Evolutionary conservation across 2,797 vertebrate genomes (phyloP).

Genomic region (Manis pentadactyla): DNA sequence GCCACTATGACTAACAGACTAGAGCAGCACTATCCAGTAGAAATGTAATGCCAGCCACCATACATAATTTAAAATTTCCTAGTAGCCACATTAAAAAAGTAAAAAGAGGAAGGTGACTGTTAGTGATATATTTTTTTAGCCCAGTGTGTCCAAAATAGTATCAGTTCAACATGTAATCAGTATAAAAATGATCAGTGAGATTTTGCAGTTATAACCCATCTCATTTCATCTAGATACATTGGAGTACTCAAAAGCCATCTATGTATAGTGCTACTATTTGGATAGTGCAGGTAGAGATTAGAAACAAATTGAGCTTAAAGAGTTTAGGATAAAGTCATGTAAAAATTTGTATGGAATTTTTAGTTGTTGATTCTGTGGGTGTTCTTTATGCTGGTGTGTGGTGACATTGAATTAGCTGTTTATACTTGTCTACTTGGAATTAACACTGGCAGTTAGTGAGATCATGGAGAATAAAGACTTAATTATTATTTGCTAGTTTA

Average conservation of each 20-base stretch:
- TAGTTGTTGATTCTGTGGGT: neutral
- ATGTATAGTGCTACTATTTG: neutral
- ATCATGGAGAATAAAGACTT: neutral
- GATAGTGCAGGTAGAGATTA: neutral
- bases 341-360: neutral
- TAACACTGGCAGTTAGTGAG: constrained; percentile 7
- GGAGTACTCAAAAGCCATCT: neutral
- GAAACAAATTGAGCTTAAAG: neutral
- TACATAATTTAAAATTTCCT: constrained; percentile 18
- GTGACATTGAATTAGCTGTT: neutral
- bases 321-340: constrained; percentile 5
- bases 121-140: constrained; percentile 45
- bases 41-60: constrained; percentile 11
- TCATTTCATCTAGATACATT: constrained; percentile 22
- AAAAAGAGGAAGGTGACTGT: constrained; percentile 9
- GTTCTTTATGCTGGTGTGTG: neutral
- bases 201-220: neutral
- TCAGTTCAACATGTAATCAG: neutral
- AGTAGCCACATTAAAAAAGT: constrained; percentile 22
- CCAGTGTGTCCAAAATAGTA: neutral
- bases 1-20: neutral
- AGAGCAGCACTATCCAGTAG: neutral
- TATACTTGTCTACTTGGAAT: constrained; percentile 31
- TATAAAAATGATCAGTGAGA: constrained; percentile 16
- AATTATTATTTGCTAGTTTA: neutral